A percentile compares a stretch with the other conserved stretches of the same genome.
Evolutionary conservation across 30 jellyfish, hydroid and myxozoan species (phyloP).

Genomic region (Mastigias papua): DNA sequence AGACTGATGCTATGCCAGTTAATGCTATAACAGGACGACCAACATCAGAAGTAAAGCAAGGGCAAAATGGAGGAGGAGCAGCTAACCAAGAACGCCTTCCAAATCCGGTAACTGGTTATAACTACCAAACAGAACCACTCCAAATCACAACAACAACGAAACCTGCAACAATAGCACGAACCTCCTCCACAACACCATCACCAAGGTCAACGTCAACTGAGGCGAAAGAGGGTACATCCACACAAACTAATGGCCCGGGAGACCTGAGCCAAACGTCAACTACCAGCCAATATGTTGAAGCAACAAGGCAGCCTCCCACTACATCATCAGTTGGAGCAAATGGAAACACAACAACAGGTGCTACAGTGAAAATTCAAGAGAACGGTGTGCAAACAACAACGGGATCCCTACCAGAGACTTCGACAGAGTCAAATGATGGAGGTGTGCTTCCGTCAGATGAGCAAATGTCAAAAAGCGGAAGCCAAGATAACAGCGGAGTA

Average conservation of each 20-base stretch:
- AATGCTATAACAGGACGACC: not conserved
- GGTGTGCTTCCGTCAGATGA: constrained; percentile 7
- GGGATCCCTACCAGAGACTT: not conserved
- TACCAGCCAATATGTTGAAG: not conserved
- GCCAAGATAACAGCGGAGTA: not conserved
- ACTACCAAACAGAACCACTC: constrained; percentile 4
- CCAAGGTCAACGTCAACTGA: too few relatives aligned
- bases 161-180: not conserved
- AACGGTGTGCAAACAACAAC: constrained; percentile 1
- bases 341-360: not conserved
- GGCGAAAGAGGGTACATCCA: not conserved
- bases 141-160: constrained; percentile 2
- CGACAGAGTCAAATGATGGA: constrained; percentile 23
- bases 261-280: not conserved
- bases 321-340: not conserved
- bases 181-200: constrained; percentile 12
- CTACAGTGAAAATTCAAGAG: not conserved
- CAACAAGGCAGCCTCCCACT: not conserved
- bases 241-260: not conserved
- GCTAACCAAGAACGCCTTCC: constrained; percentile 13
- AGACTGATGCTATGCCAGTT: constrained; percentile 13
- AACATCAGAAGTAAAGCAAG: not conserved
- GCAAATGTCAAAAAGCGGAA: not conserved
- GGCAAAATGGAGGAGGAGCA: not conserved
- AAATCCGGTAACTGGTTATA: constrained; percentile 1